Evolutionary conservation across 2,888 invertebrate genomes (phyloP).

Genomic region (Steinernema hermaphroditum): DNA sequence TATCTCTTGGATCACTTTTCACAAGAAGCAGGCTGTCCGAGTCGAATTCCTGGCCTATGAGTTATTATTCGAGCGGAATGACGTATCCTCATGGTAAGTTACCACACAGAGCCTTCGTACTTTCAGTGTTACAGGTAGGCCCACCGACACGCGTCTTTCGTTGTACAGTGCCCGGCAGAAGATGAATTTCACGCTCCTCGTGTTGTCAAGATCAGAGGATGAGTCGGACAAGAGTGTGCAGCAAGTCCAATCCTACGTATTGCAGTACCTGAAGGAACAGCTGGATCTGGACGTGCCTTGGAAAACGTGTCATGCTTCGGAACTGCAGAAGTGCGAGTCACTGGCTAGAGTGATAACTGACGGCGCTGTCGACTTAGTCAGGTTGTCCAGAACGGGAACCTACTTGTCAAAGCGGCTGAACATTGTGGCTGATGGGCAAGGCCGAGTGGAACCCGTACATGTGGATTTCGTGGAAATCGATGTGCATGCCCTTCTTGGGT

Average conservation of each 20-base stretch:
- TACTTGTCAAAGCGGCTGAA: neutral
- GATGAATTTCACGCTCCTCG: neutral
- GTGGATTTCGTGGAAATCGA: conserved; percentile 3
- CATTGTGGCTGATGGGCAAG: neutral
- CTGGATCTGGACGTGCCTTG: neutral
- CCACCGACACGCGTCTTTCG: neutral
- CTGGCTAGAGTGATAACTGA: neutral
- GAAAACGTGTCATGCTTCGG: neutral
- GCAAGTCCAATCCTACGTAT: neutral
- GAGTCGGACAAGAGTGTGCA: neutral
- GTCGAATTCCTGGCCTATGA: neutral
- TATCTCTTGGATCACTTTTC: neutral
- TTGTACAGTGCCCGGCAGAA: neutral
- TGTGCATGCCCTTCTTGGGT: neutral
- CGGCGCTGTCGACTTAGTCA: neutral
- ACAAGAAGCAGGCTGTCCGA: neutral
- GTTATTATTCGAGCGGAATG: neutral
- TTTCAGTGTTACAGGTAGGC: neutral
- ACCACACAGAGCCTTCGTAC: neutral
- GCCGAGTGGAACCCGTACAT: neutral
- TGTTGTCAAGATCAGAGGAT: neutral
- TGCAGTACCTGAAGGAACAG: neutral
- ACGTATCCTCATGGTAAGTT: neutral
- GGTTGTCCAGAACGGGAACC: neutral
- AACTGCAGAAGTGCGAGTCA: neutral